Evolutionary conservation across 2,113 vertebrate genomes (phyloP).

Genomic region (Cochlearius cochlearius): DNA sequence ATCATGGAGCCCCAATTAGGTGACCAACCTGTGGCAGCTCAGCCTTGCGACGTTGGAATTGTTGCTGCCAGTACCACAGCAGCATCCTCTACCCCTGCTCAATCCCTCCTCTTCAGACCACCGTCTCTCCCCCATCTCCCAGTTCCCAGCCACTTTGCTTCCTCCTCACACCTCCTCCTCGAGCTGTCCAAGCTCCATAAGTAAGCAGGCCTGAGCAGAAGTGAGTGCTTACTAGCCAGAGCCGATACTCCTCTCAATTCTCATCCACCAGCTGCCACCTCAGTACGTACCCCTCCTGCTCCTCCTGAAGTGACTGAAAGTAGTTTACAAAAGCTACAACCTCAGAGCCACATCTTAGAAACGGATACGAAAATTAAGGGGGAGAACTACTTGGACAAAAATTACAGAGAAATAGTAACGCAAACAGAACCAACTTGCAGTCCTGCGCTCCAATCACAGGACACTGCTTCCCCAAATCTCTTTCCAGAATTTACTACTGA

Average conservation of each 20-base stretch:
- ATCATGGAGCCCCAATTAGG: accelerated
- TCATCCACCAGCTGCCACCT: neutral
- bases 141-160: neutral
- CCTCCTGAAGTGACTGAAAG: neutral
- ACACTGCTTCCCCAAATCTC: neutral
- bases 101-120: neutral
- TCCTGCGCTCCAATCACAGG: neutral
- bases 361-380: neutral
- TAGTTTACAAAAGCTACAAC: neutral
- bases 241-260: neutral
- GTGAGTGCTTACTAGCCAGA: neutral
- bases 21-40: neutral
- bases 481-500: neutral
- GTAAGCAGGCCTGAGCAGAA: neutral
- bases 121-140: neutral
- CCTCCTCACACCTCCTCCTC: neutral
- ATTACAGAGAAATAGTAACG: neutral
- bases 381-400: neutral
- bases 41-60: neutral
- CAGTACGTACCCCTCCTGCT: neutral
- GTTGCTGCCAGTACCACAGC: neutral
- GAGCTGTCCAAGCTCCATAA: neutral
- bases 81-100: neutral
- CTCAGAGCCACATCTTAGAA: neutral
- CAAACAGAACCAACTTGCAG: neutral